phyloP scores from a whole-genome alignment of 2,888 invertebrate genomes.

The Nudaria mundana region DNA sequence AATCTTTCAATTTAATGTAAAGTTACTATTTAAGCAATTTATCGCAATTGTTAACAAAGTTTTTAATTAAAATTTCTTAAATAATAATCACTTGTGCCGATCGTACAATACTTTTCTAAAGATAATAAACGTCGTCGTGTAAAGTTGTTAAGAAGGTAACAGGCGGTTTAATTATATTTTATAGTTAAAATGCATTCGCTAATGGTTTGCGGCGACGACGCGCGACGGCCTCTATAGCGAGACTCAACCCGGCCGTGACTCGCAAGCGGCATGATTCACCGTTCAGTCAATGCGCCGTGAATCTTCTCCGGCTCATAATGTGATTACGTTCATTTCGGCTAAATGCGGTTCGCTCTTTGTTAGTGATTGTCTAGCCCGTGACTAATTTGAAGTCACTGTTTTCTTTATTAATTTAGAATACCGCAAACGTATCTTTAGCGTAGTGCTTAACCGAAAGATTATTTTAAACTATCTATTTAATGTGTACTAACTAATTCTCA shows the following conservation, averaged over 20 bases:
- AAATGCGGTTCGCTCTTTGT: slow-evolving; percentile 6
- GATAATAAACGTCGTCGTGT: background rate
- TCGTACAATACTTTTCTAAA: too few species aligned
- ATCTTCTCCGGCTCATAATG: slow-evolving; percentile 8
- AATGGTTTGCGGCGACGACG: slow-evolving; percentile 5
- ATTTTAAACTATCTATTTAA: too few species aligned
- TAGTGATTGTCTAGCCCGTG: slow-evolving; percentile 1
- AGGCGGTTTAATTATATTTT: background rate
- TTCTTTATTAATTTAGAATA: slow-evolving; percentile 3
- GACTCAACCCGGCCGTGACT: slow-evolving; percentile 15
- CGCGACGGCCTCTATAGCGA: slow-evolving; percentile 4
- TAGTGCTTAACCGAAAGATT: background rate
- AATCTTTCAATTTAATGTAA: too few species aligned
- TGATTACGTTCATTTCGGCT: slow-evolving; percentile 3
- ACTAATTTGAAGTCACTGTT: slow-evolving; percentile 2
- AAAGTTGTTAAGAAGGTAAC: background rate
- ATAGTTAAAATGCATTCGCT: slow-evolving; percentile 2
- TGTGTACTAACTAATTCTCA: too few species aligned
- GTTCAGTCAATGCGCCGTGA: slow-evolving; percentile 12
- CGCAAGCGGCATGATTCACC: slow-evolving; percentile 18
- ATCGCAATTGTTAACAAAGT: too few species aligned
- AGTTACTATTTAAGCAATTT: too few species aligned
- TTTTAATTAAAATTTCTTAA: too few species aligned
- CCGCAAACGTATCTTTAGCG: background rate
- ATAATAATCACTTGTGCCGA: too few species aligned